Base-by-base conservation (phyloP, 1,140 invertebrate genomes). In the Chymomyza costata region DNA sequence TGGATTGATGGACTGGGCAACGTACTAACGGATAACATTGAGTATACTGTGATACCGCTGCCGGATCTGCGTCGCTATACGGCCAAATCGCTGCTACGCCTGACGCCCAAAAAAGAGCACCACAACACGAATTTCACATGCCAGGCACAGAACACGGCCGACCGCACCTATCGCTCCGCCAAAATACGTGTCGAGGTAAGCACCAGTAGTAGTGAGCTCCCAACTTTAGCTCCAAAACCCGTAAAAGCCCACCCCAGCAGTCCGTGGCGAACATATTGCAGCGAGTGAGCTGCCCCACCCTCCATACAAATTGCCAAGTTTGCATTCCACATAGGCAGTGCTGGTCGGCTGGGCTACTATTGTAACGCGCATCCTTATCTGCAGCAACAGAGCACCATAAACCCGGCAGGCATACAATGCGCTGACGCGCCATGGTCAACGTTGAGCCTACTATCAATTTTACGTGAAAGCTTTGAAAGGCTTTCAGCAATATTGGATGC, bases 41-140 rank as follows among this genome's bases (percentile, higher is more conserved):
- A 92, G 66, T 89, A 89, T 53, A 87, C 88, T 48, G 87, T 87
- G 13, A 88, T 91, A 53, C 83, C 88, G 46, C 86, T 90, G 73
- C 88, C 89, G 35, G 92, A 92, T 76, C 89, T 88, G 5, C 91
- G 91, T 48, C 87, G 92, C 44, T 90, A 88, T 64, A 92, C 90
- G 37, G 91, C 93, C 8, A 90, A 88, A 78, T 93, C 92, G 38
- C 88, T 91, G n/a, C 86, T 94, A 45, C 90, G 88, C 53, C 87
- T 94, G 59, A 91, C 89, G 63, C 92, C 93, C 6, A 90, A 90
- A 61, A 91, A 92, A 82, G 90, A 91, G 53, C 92, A 94, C 85
- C 90, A 94, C 84, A 93, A 93, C 80, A 92, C 92, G 70, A 92
- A 89, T 39, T 91, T 94, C 67, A 92, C 92, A 46, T 95, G 94